phyloP scores from a whole-genome alignment of 2,888 invertebrate genomes.

The Cheilosia grossa region DNA sequence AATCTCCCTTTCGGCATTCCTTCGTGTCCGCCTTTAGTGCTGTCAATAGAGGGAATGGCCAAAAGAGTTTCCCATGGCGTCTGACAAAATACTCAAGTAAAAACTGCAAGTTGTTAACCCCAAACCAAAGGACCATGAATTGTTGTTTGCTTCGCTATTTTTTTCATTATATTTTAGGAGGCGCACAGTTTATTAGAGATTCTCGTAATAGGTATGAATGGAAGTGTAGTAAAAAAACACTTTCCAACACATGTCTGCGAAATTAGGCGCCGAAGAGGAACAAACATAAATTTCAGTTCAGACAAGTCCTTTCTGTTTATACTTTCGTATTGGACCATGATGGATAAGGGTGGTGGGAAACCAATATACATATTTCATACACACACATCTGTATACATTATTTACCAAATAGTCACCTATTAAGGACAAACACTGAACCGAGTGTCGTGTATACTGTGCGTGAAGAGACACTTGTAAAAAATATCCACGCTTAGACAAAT shows the following conservation, averaged over 20 bases:
- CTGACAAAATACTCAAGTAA: constrained; percentile 10
- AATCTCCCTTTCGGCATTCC: not conserved
- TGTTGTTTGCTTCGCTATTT: not conserved
- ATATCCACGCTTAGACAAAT: constrained; percentile 6
- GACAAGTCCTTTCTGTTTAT: constrained; percentile 12
- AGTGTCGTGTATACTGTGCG: not conserved
- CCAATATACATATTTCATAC: constrained; percentile 3
- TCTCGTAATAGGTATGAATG: constrained; percentile 7
- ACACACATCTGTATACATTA: constrained; percentile 7
- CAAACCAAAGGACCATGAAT: constrained; percentile 7
- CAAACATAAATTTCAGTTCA: constrained; percentile 5
- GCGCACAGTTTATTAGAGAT: constrained; percentile 19
- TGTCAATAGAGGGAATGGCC: not conserved
- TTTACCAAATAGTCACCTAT: constrained; percentile 49
- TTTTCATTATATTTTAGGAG: constrained; percentile 2
- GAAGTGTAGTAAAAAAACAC: constrained; percentile 1
- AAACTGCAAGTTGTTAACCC: constrained; percentile 23
- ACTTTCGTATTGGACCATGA: not conserved
- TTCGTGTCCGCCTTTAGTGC: constrained; percentile 7
- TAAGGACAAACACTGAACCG: constrained; percentile 3
- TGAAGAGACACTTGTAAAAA: constrained; percentile 5
- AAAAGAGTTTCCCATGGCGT: not conserved
- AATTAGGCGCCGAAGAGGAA: constrained; percentile 55
- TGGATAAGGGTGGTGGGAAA: not conserved
- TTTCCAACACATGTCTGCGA: constrained; percentile 47